Conservation (phyloP, 2,113 vertebrate genomes). For the Sinocyclocheilus grahami region DNA sequence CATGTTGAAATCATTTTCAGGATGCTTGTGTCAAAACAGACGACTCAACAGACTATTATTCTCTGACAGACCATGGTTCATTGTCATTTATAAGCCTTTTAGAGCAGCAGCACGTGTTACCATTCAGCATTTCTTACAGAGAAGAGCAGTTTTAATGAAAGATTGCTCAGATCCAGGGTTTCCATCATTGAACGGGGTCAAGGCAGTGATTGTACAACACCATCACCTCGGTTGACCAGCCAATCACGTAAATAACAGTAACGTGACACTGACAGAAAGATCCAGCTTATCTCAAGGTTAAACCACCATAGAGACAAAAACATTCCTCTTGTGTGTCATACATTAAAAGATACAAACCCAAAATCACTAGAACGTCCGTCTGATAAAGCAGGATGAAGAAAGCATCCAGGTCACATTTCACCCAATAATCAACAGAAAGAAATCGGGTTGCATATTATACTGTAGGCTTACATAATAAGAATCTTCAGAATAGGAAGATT, state of each 20-base stretch:
- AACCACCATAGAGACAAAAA: not conserved
- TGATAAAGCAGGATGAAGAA: not conserved
- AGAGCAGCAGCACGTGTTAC: not conserved
- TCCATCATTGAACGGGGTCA: not conserved
- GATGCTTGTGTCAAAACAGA: not conserved
- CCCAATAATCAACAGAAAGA: not conserved
- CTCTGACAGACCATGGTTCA: not conserved
- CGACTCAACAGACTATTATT: not conserved
- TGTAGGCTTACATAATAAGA: not conserved
- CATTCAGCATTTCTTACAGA: not conserved
- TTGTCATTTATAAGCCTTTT: not conserved
- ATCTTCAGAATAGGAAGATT: not conserved
- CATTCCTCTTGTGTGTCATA: not conserved
- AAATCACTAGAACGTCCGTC: not conserved
- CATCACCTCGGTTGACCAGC: not conserved
- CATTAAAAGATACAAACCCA: not conserved
- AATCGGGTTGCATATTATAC: not conserved
- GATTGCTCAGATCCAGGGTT: not conserved
- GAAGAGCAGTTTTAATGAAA: constrained; percentile 4
- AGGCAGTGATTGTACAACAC: not conserved
- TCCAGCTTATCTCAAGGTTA: not conserved
- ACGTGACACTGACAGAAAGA: not conserved
- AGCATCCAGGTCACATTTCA: not conserved
- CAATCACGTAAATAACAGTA: constrained; percentile 4
- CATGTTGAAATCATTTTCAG: not conserved